Evolutionary conservation across 2,888 invertebrate species (phyloP).

Genomic region (Orthonevra nobilis): DNA sequence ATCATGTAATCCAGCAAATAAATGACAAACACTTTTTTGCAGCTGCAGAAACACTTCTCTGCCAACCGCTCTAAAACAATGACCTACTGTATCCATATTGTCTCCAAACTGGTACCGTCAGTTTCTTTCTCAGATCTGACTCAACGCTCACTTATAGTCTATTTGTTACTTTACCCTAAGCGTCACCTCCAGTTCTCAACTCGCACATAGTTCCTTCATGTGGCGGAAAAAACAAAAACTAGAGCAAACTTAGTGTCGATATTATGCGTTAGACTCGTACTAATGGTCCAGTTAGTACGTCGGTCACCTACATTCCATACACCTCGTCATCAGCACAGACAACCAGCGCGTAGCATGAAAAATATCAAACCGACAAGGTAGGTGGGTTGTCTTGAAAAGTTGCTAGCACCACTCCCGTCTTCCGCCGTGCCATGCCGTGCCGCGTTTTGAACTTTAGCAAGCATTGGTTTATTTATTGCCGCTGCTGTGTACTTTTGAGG

Average conservation of each 20-base stretch:
- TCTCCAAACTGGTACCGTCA: constrained; percentile 25
- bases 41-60: constrained; percentile 40
- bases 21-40: constrained; percentile 26
- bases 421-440: constrained; percentile 18
- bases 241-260: constrained; percentile 17
- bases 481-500: constrained; percentile 5
- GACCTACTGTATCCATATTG: constrained; percentile 51
- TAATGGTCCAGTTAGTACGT: constrained; percentile 9
- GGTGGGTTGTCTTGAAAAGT: constrained; percentile 73
- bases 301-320: constrained; percentile 61
- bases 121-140: constrained; percentile 22
- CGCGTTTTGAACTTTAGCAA: constrained; percentile 54
- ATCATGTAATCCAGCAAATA: constrained; percentile 15
- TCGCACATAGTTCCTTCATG: background rate
- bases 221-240: constrained; percentile 31
- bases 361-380: constrained; percentile 77
- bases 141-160: constrained; percentile 31
- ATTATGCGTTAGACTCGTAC: constrained; percentile 23
- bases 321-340: constrained; percentile 28
- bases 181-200: constrained; percentile 25
- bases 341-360: background rate
- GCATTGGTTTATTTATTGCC: too few relatives aligned
- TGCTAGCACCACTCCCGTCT: constrained; percentile 39
- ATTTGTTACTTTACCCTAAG: constrained; percentile 12
- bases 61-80: constrained; percentile 40